Evolutionary conservation across 2,888 invertebrate species (phyloP).

Genomic region (Chymomyza procnemis): DNA sequence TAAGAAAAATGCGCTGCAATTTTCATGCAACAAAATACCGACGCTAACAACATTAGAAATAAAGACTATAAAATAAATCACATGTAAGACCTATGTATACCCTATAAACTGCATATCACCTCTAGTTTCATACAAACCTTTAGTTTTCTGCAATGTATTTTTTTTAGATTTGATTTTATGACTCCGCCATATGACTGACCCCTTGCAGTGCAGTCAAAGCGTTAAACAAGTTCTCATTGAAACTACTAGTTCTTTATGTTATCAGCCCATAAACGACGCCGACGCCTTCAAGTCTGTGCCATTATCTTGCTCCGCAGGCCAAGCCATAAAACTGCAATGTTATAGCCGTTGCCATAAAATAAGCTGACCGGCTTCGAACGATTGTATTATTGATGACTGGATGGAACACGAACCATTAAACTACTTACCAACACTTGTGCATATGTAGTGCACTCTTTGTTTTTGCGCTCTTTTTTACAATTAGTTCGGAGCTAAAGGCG

Average conservation of each 20-base stretch:
- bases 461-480: slow-evolving; percentile 16
- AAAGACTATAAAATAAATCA: too few relatives aligned
- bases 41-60: too few relatives aligned
- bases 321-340: slow-evolving; percentile 37
- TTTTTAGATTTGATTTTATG: neutral
- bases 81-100: too few relatives aligned
- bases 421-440: neutral
- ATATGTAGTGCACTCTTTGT: neutral
- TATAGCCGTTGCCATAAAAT: slow-evolving; percentile 45
- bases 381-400: slow-evolving; percentile 24
- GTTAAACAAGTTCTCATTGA: slow-evolving; percentile 5
- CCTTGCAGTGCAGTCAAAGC: slow-evolving; percentile 1
- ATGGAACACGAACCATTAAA: neutral
- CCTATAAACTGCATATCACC: too few relatives aligned
- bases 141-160: neutral
- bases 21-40: too few relatives aligned
- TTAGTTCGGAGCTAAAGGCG: slow-evolving; percentile 4
- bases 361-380: slow-evolving; percentile 20
- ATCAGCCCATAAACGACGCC: slow-evolving; percentile 64
- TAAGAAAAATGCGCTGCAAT: too few relatives aligned
- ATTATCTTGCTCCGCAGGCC: slow-evolving; percentile 34
- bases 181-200: neutral
- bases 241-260: slow-evolving; percentile 20
- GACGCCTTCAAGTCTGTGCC: slow-evolving; percentile 68
- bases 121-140: neutral